Evolutionary conservation across 2,888 invertebrate genomes (phyloP), one percentile per base, ranked within the genome.

Genomic region (Baccha elongata): DNA sequence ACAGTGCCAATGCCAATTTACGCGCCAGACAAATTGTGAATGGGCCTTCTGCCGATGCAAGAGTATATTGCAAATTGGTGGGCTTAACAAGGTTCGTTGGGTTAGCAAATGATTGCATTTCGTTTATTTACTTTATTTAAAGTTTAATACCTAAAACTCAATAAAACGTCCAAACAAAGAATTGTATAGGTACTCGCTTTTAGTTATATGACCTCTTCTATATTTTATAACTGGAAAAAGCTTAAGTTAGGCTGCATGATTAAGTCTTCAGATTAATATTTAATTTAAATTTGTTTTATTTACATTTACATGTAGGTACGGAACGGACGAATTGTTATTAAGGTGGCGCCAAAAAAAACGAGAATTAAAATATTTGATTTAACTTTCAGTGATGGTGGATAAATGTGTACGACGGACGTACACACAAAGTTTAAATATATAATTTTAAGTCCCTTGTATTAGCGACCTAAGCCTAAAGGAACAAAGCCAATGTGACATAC

Each of bases 51-150:
- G 67, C 60, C 76, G 23, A 72, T 76, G 67, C 72, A 67, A 76
- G 76, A 72, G n/a, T 23, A 5, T 5, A 76, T 72, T 62, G 75
- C 62, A 72, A 83, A 83, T 83, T 81, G 80, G 69, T 65, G 37
- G 60, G 75, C 69, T 81, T 75, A 65, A 52, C 40, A 44, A 52
- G 78, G 65, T 72, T 72, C 71, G 52, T 52, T 78, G 78, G 52
- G 21, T 55, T 62, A 65, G 60, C 65, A 65, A 72, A 60, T 60
- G 37, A 62, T 62, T 68, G 67, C 13, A 60, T 26, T 58, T 58
- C 35, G 40, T 58, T 23, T 40, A 23, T 58, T 58, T 58, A 21
- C 21, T 21, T 37, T 40, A 15, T 55, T 55, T 35, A 23, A 8
- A 13, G 58, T 15, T 17, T 58, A n/a, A 58, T 40, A 3, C 19